Percentiles rank a stretch among this genome's conserved stretches.
These are phyloP conservation scores for Pygoscelis antarcticus DNA, from an alignment of 2,113 vertebrate genomes.

Conservation along the genomic window DNA sequence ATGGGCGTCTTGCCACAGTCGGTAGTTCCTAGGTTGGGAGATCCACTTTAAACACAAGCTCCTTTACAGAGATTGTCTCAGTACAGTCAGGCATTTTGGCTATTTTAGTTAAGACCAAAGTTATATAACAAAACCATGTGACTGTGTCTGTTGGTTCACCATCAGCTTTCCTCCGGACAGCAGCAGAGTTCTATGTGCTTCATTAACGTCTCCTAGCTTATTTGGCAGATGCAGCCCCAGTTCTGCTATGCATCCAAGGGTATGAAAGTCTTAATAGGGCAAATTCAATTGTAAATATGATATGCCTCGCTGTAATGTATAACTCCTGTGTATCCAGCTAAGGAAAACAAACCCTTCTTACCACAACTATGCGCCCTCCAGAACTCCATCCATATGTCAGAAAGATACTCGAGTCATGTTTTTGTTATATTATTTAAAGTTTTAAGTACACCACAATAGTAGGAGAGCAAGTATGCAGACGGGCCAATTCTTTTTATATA, in stretches of 20 bases:
- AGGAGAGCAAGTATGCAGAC: background rate
- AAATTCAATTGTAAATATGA: background rate
- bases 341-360: constrained; percentile 1
- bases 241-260: background rate
- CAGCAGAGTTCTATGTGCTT: background rate
- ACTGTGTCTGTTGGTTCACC: background rate
- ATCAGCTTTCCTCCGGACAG: background rate
- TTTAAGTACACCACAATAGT: background rate
- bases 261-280: background rate
- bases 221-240: background rate
- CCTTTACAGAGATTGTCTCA: background rate
- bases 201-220: background rate
- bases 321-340: background rate
- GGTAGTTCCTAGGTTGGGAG: background rate
- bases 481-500: background rate
- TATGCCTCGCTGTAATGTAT: background rate
- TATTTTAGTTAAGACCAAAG: background rate
- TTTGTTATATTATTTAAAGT: background rate
- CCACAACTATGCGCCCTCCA: background rate
- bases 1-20: background rate
- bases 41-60: background rate
- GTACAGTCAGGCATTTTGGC: background rate
- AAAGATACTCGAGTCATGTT: background rate
- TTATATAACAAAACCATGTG: background rate
- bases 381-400: background rate